Conservation (phyloP, 2,113 vertebrate genomes). For the Sakesphorus luctuosus region DNA sequence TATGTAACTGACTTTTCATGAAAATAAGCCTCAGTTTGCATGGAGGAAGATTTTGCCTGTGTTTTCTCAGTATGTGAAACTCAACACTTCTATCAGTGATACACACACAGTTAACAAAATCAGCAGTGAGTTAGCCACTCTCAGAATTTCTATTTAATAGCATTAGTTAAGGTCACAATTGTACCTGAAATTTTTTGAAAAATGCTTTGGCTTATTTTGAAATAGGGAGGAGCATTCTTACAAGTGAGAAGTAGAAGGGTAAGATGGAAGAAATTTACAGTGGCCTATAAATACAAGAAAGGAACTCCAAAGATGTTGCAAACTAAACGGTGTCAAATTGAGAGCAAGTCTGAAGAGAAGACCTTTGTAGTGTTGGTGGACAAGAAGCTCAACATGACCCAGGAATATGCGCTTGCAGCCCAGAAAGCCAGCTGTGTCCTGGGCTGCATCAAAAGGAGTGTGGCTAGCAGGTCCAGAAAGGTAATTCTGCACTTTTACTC, state of each 20-base stretch:
- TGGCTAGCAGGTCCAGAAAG: not conserved
- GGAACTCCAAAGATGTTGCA: not conserved
- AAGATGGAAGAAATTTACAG: not conserved
- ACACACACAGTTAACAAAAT: not conserved
- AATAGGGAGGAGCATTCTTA: not conserved
- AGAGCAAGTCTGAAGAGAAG: not conserved
- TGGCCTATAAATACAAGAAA: not conserved
- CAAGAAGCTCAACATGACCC: not conserved
- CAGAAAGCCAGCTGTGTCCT: not conserved
- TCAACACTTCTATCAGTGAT: not conserved
- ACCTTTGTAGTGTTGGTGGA: not conserved
- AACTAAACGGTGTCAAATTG: not conserved
- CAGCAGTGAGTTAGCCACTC: not conserved
- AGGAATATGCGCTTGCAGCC: not conserved
- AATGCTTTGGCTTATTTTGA: not conserved
- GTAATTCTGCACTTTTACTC: not conserved
- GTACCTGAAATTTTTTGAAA: not conserved
- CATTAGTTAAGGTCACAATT: not conserved
- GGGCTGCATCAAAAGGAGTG: not conserved
- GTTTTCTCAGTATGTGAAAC: not conserved
- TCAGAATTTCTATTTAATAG: not conserved
- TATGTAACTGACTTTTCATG: not conserved
- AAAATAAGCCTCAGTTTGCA: not conserved
- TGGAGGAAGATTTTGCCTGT: not conserved
- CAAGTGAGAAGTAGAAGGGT: not conserved